Evolutionary conservation across 92 coral and sea anemone species (phyloP), one percentile per base, ranked within the genome.

Genomic region (Porites evermanni): DNA sequence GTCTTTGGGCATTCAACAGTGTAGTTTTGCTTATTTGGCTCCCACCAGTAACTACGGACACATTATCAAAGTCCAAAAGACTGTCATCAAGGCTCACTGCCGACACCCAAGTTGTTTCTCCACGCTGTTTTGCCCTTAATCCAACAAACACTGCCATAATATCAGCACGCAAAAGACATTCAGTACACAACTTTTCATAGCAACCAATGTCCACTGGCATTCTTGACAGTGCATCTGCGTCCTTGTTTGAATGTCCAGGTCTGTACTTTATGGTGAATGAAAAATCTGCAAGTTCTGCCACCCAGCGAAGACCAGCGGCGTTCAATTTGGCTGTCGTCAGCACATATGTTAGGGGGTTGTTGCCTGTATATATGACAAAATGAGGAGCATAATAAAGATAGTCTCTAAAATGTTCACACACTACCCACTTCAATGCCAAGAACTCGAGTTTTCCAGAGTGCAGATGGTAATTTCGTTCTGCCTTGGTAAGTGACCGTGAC

Each of bases 151-250:
- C n/a, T 50, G 93, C 90, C 11, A 65, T 52, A 0, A 80, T 56
- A 51, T 24, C 56, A 3, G 81, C 90, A 2, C 66, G 74, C 6
- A 84, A 65, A 7, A 82, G 64, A n/a, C 68, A 72, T 54, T 79
- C 72, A 16, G 87, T 74, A 61, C 87, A 86, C 7, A 58, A 44
- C 17, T 32, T 54, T 83, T 85, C 74, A 68, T 89, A 85, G 18
- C 65, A 26, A 32, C 61, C 74, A 68, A 89, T 60, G 72, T 74
- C 79, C 14, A 80, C 18, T 2, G 89, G 93, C 89, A 89, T 73
- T 51, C 93, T 65, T 19, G 93, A 90, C 13, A 90, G 79, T 1
- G 87, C 76, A 44, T 87, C 94, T 21, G 89, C 94, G 38, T 80
- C 89, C 23, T 6, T 38, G 68, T 87, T 82, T 1, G 74, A 61